These are phyloP conservation scores for Eulemur mongoz DNA, from an alignment of 2,797 vertebrate species.

Conservation along the genomic window DNA sequence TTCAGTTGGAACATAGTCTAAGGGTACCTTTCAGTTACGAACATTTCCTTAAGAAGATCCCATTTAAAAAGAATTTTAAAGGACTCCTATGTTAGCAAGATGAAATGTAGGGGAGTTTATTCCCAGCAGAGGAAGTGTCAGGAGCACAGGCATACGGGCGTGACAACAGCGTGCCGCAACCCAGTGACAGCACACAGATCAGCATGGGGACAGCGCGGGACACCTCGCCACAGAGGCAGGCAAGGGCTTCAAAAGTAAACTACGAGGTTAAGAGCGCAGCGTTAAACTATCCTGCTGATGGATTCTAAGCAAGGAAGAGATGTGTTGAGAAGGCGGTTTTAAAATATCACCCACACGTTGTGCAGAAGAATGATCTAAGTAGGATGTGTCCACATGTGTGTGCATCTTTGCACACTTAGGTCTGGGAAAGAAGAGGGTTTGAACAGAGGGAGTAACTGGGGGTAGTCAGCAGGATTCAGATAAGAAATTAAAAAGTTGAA, in stretches of 20 bases:
- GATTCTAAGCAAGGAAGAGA: background rate
- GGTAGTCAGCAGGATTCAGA: background rate
- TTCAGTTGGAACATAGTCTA: background rate
- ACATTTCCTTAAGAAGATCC: background rate
- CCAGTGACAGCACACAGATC: fast-evolving
- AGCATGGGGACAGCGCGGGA: fast-evolving
- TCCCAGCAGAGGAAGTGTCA: background rate
- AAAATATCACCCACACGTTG: background rate
- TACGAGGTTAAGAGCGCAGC: background rate
- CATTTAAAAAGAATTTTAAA: conserved; percentile 15
- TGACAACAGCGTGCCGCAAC: background rate
- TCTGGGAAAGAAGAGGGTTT: background rate
- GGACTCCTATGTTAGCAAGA: background rate
- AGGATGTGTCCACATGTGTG: too few relatives aligned
- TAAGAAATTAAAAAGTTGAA: background rate
- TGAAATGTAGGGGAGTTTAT: background rate
- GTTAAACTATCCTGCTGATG: background rate
- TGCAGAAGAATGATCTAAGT: background rate
- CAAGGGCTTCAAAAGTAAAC: background rate
- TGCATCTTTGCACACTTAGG: too few relatives aligned
- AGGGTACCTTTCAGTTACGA: background rate
- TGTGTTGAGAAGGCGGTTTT: background rate
- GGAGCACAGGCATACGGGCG: background rate
- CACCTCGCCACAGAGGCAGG: background rate
- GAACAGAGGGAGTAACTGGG: background rate